Conservation (phyloP, 2,797 vertebrate species). For the Caiman crocodilus region DNA sequence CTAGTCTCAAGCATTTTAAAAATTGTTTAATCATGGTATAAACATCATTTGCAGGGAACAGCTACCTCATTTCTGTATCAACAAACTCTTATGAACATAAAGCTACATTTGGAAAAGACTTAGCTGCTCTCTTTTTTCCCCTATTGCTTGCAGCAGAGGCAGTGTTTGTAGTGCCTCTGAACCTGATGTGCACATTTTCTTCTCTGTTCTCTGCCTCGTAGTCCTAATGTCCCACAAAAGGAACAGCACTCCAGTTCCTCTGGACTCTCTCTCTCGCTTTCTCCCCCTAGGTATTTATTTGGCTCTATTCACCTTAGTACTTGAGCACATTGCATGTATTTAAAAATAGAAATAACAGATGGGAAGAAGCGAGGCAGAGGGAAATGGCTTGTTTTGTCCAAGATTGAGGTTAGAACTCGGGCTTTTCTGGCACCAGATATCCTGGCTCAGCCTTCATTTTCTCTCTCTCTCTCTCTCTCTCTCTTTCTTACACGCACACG, state of each 20-base stretch:
- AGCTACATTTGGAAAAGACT: background rate
- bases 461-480: background rate
- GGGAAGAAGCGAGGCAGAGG: background rate
- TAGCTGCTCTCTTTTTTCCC: background rate
- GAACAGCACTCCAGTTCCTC: background rate
- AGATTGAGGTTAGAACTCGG: background rate
- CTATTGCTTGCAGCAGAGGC: background rate
- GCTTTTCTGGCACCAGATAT: background rate
- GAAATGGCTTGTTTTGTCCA: background rate
- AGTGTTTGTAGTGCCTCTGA: background rate
- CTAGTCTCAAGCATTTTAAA: background rate
- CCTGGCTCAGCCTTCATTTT: accelerated
- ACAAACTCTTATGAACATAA: background rate
- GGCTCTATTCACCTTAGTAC: background rate
- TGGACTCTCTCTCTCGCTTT: accelerated
- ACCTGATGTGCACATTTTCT: background rate
- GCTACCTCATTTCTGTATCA: accelerated
- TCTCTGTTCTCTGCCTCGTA: background rate
- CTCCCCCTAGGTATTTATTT: accelerated
- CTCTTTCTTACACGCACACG: too few relatives aligned
- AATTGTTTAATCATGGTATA: background rate
- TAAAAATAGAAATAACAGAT: background rate
- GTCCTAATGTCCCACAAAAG: background rate
- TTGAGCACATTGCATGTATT: background rate
- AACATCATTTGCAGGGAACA: background rate